Conservation (phyloP, 1,140 invertebrate genomes). For the Achroia grisella region DNA sequence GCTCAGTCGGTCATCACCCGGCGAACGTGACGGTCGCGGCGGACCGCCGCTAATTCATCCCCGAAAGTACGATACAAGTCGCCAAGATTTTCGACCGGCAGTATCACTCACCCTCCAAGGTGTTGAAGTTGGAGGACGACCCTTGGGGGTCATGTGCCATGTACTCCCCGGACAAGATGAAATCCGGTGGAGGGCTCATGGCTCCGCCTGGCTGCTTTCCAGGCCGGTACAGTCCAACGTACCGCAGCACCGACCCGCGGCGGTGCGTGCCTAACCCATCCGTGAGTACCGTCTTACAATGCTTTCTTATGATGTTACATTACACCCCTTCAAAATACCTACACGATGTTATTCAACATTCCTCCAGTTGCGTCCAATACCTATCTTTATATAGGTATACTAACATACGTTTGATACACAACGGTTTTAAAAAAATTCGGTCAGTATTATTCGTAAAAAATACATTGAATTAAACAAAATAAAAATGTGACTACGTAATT, state of each 20-base stretch:
- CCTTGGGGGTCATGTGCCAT: slow-evolving; percentile 73
- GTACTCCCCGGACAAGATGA: slow-evolving; percentile 73
- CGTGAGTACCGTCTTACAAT: slow-evolving; percentile 47
- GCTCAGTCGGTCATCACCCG: slow-evolving; percentile 61
- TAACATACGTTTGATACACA: too few species aligned
- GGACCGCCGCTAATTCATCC: slow-evolving; percentile 47
- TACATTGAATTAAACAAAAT: too few species aligned
- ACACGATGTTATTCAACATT: too few species aligned
- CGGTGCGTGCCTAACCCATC: slow-evolving; percentile 70
- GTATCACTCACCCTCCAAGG: slow-evolving; percentile 73
- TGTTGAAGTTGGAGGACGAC: slow-evolving; percentile 74
- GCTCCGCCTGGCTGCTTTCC: slow-evolving; percentile 69
- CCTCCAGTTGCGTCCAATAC: too few species aligned
- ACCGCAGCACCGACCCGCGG: slow-evolving; percentile 62
- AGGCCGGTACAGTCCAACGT: slow-evolving; percentile 69
- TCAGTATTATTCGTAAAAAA: too few species aligned
- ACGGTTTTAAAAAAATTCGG: too few species aligned
- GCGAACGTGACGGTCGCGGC: slow-evolving; percentile 52
- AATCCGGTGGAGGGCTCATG: slow-evolving; percentile 69
- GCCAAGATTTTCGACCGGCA: slow-evolving; percentile 74
- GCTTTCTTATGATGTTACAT: too few species aligned
- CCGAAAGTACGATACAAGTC: slow-evolving; percentile 57
- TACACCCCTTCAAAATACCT: too few species aligned
- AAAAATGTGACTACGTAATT: too few species aligned
- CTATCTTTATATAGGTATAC: too few species aligned